Evolutionary conservation across 2,113 vertebrate species (phyloP).

Genomic region (Corythaeola cristata): DNA sequence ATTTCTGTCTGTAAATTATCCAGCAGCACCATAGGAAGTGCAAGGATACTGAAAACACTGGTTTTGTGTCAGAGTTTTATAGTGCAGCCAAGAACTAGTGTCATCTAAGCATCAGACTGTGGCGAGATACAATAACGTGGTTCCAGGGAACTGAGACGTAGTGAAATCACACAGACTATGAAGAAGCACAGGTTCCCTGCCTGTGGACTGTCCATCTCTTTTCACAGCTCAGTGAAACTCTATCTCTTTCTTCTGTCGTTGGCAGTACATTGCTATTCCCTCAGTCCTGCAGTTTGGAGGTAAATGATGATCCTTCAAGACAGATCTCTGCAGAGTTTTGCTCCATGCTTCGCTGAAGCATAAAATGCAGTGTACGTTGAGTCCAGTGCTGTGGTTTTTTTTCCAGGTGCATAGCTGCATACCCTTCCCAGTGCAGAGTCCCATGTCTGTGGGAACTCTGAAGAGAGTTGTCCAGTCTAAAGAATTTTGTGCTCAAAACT

Average conservation of each 20-base stretch:
- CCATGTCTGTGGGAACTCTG: neutral
- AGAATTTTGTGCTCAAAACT: neutral
- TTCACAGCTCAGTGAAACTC: slow-evolving; percentile 17
- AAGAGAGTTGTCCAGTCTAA: neutral
- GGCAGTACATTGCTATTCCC: neutral
- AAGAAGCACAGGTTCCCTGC: neutral
- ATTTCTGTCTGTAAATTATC: neutral
- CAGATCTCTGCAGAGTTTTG: neutral
- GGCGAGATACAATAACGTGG: neutral
- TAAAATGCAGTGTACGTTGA: neutral
- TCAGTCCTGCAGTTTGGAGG: neutral
- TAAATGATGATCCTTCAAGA: neutral
- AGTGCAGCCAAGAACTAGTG: neutral
- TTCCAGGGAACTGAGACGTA: neutral
- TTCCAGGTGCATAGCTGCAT: neutral
- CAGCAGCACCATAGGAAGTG: neutral
- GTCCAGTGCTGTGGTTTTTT: neutral
- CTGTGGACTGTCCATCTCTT: neutral
- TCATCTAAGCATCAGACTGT: neutral
- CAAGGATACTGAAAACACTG: neutral
- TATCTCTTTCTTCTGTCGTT: neutral
- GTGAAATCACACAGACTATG: neutral
- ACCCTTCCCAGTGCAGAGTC: neutral
- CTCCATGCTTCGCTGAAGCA: neutral
- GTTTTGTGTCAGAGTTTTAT: neutral